Evolutionary conservation across 2,888 invertebrate species (phyloP).

Genomic region (Prosopocoilus inquinatus): DNA sequence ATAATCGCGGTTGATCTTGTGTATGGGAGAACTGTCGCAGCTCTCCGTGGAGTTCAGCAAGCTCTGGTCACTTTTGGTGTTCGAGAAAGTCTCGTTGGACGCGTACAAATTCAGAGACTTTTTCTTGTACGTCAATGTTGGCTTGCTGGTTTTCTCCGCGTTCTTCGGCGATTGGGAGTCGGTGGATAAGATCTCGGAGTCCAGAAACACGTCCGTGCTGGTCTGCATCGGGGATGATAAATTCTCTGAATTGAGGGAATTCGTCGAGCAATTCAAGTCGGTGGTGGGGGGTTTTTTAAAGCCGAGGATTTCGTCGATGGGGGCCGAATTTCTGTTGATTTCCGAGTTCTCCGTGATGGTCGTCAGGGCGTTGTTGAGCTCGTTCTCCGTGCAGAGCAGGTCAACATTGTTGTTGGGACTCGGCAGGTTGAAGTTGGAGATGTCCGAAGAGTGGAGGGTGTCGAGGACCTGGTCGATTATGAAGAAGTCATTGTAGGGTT

Average conservation of each 20-base stretch:
- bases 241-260: slow-evolving; percentile 51
- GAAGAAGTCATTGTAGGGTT: slow-evolving; percentile 27
- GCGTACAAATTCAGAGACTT: slow-evolving; percentile 27
- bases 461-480: slow-evolving; percentile 30
- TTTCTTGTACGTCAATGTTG: slow-evolving; percentile 29
- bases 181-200: slow-evolving; percentile 49
- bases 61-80: slow-evolving; percentile 50
- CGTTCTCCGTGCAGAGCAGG: slow-evolving; percentile 10
- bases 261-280: slow-evolving; percentile 49
- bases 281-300: slow-evolving; percentile 20
- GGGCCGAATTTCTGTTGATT: slow-evolving; percentile 21
- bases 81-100: slow-evolving; percentile 47
- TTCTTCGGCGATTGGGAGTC: slow-evolving; percentile 51
- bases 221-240: slow-evolving; percentile 54
- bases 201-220: slow-evolving; percentile 51
- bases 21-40: slow-evolving; percentile 57
- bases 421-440: slow-evolving; percentile 20
- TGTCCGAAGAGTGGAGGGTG: slow-evolving; percentile 22
- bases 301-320: slow-evolving; percentile 14
- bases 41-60: slow-evolving; percentile 47
- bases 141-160: slow-evolving; percentile 30
- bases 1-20: slow-evolving; percentile 50
- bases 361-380: slow-evolving; percentile 17
- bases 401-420: slow-evolving; percentile 7
- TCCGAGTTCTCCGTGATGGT: slow-evolving; percentile 18